These are phyloP conservation scores for Drosophila carrolli DNA, from an alignment of 1,140 invertebrate species.

Conservation along the genomic window DNA sequence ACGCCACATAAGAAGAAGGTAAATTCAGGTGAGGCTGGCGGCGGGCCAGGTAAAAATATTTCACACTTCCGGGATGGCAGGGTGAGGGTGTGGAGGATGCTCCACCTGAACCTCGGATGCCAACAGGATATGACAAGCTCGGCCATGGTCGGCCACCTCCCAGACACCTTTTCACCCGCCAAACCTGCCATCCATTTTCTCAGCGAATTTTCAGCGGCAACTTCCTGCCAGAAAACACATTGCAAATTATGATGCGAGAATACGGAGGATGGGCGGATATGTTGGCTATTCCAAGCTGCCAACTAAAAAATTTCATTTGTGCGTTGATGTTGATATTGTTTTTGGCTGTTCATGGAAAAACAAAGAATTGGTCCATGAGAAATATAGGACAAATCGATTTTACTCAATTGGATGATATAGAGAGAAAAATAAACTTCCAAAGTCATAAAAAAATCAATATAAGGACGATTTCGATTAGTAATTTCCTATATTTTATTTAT, in stretches of 20 bases:
- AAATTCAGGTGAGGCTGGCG: conserved; percentile 28
- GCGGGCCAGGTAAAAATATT: conserved; percentile 60
- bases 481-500: no score
- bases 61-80: conserved; percentile 64
- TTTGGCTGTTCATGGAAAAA: conserved; percentile 21
- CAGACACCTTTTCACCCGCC: background rate
- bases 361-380: background rate
- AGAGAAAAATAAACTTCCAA: background rate
- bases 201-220: conserved; percentile 44
- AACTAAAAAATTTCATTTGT: conserved; percentile 33
- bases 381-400: conserved; percentile 8
- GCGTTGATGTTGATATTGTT: conserved; percentile 32
- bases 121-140: conserved; percentile 79
- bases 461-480: background rate
- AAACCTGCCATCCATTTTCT: conserved; percentile 20
- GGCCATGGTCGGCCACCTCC: conserved; percentile 1
- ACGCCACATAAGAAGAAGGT: conserved; percentile 55
- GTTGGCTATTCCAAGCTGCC: conserved; percentile 42
- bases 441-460: background rate
- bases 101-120: conserved; percentile 53
- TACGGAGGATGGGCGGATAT: conserved; percentile 7
- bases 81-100: background rate
- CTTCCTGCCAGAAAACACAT: conserved; percentile 61
- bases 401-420: conserved; percentile 1
- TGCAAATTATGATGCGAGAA: conserved; percentile 65